Conservation (phyloP, 2,888 invertebrate genomes). For the Hypomecis punctinalis region DNA sequence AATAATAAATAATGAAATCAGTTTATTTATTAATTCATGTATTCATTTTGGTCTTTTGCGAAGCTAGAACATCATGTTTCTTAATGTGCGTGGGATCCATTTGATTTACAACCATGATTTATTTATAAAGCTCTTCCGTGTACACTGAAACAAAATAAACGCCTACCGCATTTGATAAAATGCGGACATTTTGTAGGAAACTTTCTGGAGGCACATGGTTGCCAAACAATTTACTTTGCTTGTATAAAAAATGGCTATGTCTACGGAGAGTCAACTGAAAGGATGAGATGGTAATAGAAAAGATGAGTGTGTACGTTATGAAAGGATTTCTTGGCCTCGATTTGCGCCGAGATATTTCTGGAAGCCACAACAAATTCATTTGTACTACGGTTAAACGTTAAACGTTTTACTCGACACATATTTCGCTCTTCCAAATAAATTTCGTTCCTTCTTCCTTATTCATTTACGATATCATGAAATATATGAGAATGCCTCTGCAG, state of each 20-base stretch:
- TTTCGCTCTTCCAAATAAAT: not conserved
- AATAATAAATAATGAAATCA: too few species aligned
- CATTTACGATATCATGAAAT: conserved; percentile 12
- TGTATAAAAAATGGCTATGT: conserved; percentile 25
- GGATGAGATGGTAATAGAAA: conserved; percentile 30
- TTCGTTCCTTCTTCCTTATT: conserved; percentile 4
- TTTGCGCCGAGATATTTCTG: not conserved
- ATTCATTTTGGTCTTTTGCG: not conserved
- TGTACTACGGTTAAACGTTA: conserved; percentile 1
- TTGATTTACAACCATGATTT: conserved; percentile 36
- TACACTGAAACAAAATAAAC: conserved; percentile 34
- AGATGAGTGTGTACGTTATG: conserved; percentile 28
- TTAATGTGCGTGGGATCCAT: conserved; percentile 35
- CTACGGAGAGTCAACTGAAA: conserved; percentile 19
- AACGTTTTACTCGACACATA: not conserved
- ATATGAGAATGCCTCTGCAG: conserved; percentile 10
- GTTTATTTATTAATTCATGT: too few species aligned
- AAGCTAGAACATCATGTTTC: conserved; percentile 14
- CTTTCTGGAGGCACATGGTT: conserved; percentile 32
- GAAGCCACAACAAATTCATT: not conserved
- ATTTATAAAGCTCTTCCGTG: conserved; percentile 30
- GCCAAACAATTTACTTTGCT: conserved; percentile 34
- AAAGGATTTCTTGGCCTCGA: conserved; percentile 26
- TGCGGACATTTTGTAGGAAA: conserved; percentile 32
- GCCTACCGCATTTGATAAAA: conserved; percentile 37